Evolutionary conservation across 2,113 vertebrate genomes (phyloP).

Genomic region (Octodon degus): DNA sequence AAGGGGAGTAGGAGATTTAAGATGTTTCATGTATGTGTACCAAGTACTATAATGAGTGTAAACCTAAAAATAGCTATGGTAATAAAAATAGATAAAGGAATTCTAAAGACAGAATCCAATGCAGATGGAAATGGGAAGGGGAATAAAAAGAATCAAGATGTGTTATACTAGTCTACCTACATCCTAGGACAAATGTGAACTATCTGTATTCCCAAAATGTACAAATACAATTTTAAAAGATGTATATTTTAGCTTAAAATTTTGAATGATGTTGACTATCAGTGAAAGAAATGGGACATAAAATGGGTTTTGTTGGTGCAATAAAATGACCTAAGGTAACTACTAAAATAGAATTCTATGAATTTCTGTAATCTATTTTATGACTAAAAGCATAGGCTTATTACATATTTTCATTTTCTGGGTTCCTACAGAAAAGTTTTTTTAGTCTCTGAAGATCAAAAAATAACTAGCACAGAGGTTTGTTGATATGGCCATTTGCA

Average conservation of each 20-base stretch:
- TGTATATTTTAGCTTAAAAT: neutral
- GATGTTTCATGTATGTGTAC: neutral
- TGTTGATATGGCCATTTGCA: constrained; percentile 9
- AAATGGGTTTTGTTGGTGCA: neutral
- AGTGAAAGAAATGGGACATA: neutral
- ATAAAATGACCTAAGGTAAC: neutral
- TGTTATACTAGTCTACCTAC: neutral
- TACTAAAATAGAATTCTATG: neutral
- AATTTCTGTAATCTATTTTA: neutral
- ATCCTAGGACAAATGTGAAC: neutral
- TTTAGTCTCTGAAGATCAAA: constrained; percentile 40
- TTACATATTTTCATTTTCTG: constrained; percentile 6
- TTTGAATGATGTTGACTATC: neutral
- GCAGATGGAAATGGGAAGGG: neutral
- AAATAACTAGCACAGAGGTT: neutral
- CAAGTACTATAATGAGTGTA: neutral
- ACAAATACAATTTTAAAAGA: neutral
- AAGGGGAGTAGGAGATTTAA: neutral
- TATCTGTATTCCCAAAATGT: neutral
- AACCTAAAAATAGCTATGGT: neutral
- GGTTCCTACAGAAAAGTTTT: neutral
- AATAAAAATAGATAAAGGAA: neutral
- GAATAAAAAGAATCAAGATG: neutral
- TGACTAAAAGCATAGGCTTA: neutral
- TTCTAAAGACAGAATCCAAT: neutral